Base-by-base conservation (phyloP, 2,113 vertebrate genomes). In the Kryptolebias marmoratus region DNA sequence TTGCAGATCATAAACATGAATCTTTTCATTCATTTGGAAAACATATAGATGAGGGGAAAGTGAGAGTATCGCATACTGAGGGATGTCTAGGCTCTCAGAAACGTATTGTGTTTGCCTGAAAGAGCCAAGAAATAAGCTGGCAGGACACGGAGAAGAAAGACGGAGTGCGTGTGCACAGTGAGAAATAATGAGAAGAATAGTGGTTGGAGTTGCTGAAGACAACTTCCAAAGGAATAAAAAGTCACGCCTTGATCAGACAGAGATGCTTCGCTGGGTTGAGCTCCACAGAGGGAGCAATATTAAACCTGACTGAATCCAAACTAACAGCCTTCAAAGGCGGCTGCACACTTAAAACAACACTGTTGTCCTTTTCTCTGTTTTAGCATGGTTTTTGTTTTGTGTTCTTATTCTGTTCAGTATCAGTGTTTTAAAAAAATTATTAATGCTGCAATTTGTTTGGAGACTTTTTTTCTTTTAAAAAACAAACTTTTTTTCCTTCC, bases 251-350 rank as follows among this genome's bases (percentile, higher is more conserved):
- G 56, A 75, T 74, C 68, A 65, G 64, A 90, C 31, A 68, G 56
- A 57, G 71, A 71, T 57, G 58, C 61, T 82, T 75, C 68, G 67
- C 50, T 31, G 36, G 63, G 76, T 28, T 15, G 27, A 49, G 55
- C 49, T 32, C 65, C 52, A 44, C 53, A 68, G 71, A 78, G 32
- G 73, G 54, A 73, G 56, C 32, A 48, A 78, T 68, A 90, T 79
- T 76, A 89, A 87, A 85, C 32, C 50, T 68, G 79, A 91, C 75
- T 88, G 76, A 85, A 81, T 79, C 77, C 66, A 72, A 64, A 79
- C 57, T 5, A 18, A 70, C 62, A 64, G 48, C 63, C 78, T 85
- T 90, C 80, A 88, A 88, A 88, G 15, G 32, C 32, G 8, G 28
- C 4, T 22, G 36, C 73, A 31, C 60, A 64, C 71, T 64, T 61